Evolutionary conservation across 1,140 invertebrate genomes (phyloP).

Genomic region (Hesperophylax magnus): DNA sequence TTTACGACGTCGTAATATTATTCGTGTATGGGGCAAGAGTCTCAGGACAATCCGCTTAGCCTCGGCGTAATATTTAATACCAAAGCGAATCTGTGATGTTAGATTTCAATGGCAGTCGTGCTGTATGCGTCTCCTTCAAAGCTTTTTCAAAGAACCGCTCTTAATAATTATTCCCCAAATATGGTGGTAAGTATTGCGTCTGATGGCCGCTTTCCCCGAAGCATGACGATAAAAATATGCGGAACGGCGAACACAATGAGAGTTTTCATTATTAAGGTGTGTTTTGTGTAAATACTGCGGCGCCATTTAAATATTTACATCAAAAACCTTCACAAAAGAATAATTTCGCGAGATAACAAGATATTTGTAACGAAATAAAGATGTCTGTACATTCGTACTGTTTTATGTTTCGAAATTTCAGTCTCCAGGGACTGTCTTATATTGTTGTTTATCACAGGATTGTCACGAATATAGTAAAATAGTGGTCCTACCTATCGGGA

Average conservation of each 20-base stretch:
- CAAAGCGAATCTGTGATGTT: not conserved
- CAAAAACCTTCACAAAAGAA: not conserved
- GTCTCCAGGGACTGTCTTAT: not conserved
- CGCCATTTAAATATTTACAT: conserved; percentile 22
- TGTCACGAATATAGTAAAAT: not conserved
- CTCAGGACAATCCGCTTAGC: not conserved
- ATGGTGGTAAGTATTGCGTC: not conserved
- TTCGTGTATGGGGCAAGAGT: too few species aligned
- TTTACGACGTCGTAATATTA: too few species aligned
- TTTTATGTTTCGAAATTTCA: not conserved
- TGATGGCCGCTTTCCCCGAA: conserved; percentile 8
- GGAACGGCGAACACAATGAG: conserved; percentile 24
- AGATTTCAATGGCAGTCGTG: not conserved
- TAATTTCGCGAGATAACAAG: conserved; percentile 18
- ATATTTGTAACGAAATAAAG: conserved; percentile 11
- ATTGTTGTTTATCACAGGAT: not conserved
- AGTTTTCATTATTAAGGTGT: not conserved
- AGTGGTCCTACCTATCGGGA: not conserved
- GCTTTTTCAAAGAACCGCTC: conserved; percentile 28
- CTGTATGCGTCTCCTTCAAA: not conserved
- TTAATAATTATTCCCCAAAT: conserved; percentile 37
- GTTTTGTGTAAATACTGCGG: conserved; percentile 25
- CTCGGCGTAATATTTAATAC: not conserved
- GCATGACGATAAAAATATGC: conserved; percentile 28
- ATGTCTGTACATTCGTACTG: not conserved